phyloP scores from a whole-genome alignment of 2,888 invertebrate species.

The Ophioninae sp. region DNA sequence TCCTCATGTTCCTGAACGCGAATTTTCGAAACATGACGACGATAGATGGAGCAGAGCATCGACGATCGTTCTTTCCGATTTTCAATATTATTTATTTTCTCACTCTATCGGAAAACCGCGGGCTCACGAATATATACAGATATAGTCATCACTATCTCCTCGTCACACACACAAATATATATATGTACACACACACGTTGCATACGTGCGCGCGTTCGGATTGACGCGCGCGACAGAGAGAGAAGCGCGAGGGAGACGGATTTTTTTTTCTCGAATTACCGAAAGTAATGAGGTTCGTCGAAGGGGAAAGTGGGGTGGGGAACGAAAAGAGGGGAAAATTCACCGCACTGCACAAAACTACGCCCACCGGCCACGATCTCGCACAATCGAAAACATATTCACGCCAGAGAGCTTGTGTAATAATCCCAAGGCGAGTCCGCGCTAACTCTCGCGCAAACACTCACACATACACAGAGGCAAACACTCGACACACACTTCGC shows the following conservation, averaged over 20 bases:
- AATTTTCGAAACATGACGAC: constrained; percentile 62
- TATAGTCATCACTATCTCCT: constrained; percentile 40
- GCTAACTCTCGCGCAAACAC: constrained; percentile 37
- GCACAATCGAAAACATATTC: constrained; percentile 68
- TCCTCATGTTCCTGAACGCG: constrained; percentile 58
- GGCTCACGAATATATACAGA: constrained; percentile 38
- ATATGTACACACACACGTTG: constrained; percentile 43
- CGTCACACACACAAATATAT: constrained; percentile 1
- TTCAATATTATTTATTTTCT: constrained; percentile 44
- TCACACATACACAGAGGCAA: neutral
- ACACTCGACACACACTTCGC: constrained; percentile 20
- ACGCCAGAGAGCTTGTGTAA: constrained; percentile 51
- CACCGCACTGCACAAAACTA: constrained; percentile 63
- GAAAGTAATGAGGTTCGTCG: constrained; percentile 8
- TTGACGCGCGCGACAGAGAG: constrained; percentile 59
- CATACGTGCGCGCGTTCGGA: constrained; percentile 61
- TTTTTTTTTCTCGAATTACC: constrained; percentile 18
- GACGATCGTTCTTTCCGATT: constrained; percentile 57
- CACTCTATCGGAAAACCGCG: constrained; percentile 46
- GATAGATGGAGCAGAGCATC: constrained; percentile 55
- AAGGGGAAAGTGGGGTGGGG: constrained; percentile 16
- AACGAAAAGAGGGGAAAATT: constrained; percentile 47
- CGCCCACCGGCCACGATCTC: constrained; percentile 68
- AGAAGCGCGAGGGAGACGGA: constrained; percentile 13
- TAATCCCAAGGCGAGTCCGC: constrained; percentile 43